These are phyloP conservation scores for Phocides pigmalion DNA, from an alignment of 1,140 invertebrate species.

Conservation along the genomic window DNA sequence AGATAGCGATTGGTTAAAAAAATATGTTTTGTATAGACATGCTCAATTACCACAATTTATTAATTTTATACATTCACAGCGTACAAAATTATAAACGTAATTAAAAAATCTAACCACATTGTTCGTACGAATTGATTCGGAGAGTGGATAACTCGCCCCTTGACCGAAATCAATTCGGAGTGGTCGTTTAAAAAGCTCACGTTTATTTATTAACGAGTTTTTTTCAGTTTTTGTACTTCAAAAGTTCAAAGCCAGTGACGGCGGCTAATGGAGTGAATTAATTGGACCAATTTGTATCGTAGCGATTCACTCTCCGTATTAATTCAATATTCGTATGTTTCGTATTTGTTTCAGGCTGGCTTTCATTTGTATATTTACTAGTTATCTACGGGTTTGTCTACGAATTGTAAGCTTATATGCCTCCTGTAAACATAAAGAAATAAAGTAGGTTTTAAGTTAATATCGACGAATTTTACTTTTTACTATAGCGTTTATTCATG, in stretches of 20 bases:
- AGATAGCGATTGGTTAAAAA: too few relatives aligned
- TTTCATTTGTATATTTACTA: too few relatives aligned
- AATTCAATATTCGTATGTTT: slow-evolving; percentile 27
- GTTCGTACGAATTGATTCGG: slow-evolving; percentile 27
- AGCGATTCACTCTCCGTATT: slow-evolving; percentile 41
- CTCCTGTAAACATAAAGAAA: too few relatives aligned
- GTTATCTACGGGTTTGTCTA: too few relatives aligned
- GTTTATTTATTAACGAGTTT: slow-evolving; percentile 40
- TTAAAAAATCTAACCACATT: slow-evolving; percentile 16
- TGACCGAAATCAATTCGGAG: slow-evolving; percentile 37
- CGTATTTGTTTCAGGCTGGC: background rate
- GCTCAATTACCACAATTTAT: too few relatives aligned
- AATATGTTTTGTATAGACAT: too few relatives aligned
- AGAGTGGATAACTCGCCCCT: slow-evolving; percentile 26
- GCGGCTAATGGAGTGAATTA: slow-evolving; percentile 48
- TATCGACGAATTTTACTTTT: too few relatives aligned
- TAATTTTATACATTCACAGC: too few relatives aligned
- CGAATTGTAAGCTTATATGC: too few relatives aligned
- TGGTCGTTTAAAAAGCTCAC: slow-evolving; percentile 37
- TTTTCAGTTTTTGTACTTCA: slow-evolving; percentile 37
- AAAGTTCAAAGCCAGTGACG: slow-evolving; percentile 31
- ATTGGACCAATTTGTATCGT: slow-evolving; percentile 52
- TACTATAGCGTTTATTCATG: too few relatives aligned
- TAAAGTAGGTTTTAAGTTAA: too few relatives aligned
- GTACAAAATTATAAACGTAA: background rate